phyloP scores from a whole-genome alignment of 92 coral and sea anemone genomes.

The Actinernus sp. region DNA sequence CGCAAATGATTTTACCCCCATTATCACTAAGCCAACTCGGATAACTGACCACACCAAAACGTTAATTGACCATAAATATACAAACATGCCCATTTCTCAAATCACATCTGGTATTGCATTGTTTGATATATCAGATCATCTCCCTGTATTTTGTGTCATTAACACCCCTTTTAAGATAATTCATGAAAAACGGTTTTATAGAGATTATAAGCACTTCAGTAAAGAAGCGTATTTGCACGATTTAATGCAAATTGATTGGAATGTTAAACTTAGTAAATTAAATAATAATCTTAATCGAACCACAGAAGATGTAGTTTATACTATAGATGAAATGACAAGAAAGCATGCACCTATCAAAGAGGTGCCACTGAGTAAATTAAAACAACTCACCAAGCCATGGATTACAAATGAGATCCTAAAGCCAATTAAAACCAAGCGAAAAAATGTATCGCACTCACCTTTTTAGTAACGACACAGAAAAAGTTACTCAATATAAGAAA shows the following conservation, averaged over 20 bases:
- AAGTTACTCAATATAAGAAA: neutral
- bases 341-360: conserved; percentile 52
- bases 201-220: too few relatives aligned
- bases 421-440: conserved; percentile 8
- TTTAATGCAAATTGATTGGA: conserved; percentile 38
- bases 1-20: too few relatives aligned
- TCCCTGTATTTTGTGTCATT: conserved; percentile 40
- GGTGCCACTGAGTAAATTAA: neutral
- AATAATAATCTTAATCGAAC: conserved; percentile 22
- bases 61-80: conserved; percentile 29
- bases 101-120: conserved; percentile 41
- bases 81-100: conserved; percentile 20
- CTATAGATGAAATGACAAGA: conserved; percentile 29
- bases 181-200: too few relatives aligned
- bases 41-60: conserved; percentile 58
- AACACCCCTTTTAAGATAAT: conserved; percentile 22
- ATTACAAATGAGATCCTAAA: conserved; percentile 12
- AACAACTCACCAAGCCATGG: conserved; percentile 13
- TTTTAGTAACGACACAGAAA: neutral
- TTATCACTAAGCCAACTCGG: too few relatives aligned
- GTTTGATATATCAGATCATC: conserved; percentile 62
- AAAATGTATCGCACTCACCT: conserved; percentile 7
- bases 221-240: conserved; percentile 34
- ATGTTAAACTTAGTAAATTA: conserved; percentile 21
- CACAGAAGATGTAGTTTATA: conserved; percentile 27